phyloP scores from a whole-genome alignment of 2,888 invertebrate genomes.

The Yponomeuta evonymella region DNA sequence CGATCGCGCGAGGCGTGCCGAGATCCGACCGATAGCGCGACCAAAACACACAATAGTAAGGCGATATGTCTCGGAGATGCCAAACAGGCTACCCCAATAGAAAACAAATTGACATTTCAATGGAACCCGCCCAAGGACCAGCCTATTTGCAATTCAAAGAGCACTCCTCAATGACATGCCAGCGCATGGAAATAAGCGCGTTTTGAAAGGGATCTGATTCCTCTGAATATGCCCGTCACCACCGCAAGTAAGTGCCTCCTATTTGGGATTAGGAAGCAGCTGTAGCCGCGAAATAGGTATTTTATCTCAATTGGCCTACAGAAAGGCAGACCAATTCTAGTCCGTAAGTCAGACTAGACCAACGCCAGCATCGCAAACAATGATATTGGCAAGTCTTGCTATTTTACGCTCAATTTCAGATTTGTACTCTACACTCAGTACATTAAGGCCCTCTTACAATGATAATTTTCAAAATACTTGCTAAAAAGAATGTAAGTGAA shows the following conservation, averaged over 20 bases:
- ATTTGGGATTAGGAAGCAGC: conserved; percentile 4
- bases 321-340: too few relatives aligned
- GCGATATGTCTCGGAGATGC: conserved; percentile 49
- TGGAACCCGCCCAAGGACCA: conserved; percentile 56
- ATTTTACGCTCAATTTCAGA: too few relatives aligned
- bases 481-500: too few relatives aligned
- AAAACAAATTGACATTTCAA: conserved; percentile 76
- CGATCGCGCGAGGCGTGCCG: conserved; percentile 6
- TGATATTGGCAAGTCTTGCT: too few relatives aligned
- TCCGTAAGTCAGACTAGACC: too few relatives aligned
- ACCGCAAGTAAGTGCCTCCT: not conserved
- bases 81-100: conserved; percentile 58
- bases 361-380: too few relatives aligned
- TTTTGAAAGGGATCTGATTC: conserved; percentile 65
- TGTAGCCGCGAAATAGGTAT: too few relatives aligned
- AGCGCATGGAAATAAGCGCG: conserved; percentile 64
- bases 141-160: conserved; percentile 72
- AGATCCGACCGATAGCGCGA: conserved; percentile 17
- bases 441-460: too few relatives aligned
- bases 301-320: too few relatives aligned
- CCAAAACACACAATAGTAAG: conserved; percentile 45
- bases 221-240: conserved; percentile 39
- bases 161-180: conserved; percentile 63
- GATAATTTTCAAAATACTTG: too few relatives aligned
- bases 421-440: too few relatives aligned